phyloP scores from a whole-genome alignment of 2,113 vertebrate genomes.

The Embiotoca jacksoni region DNA sequence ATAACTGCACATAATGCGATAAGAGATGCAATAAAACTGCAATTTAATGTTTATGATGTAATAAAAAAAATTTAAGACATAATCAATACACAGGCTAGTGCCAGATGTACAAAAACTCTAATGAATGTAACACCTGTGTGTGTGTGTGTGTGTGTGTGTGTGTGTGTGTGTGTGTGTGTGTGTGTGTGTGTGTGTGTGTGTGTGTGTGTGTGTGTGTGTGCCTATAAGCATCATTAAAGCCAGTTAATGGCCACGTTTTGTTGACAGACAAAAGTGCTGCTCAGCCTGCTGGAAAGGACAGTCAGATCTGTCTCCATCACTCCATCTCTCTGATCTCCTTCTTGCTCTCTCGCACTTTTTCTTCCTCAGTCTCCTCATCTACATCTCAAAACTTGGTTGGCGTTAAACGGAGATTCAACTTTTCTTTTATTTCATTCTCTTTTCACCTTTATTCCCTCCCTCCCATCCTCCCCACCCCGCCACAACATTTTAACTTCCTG shows the following conservation, averaged over 20 bases:
- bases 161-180: neutral
- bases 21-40: constrained; percentile 26
- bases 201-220: constrained; percentile 9
- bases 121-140: neutral
- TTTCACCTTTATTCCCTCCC: neutral
- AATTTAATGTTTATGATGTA: constrained; percentile 32
- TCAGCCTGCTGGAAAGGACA: constrained; percentile 67
- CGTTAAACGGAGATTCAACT: neutral
- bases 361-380: neutral
- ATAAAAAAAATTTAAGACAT: constrained; percentile 26
- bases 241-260: constrained; percentile 61
- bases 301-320: constrained; percentile 40
- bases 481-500: neutral
- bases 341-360: neutral
- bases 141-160: neutral
- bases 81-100: constrained; percentile 38
- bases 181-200: neutral
- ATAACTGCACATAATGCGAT: constrained; percentile 13
- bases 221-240: constrained; percentile 56
- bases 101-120: constrained; percentile 1
- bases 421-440: neutral
- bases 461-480: neutral
- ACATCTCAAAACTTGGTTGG: neutral
- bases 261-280: constrained; percentile 58
- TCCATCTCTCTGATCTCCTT: constrained; percentile 25